Conservation (phyloP, 2,888 invertebrate species). For the Sesamia inferens region DNA sequence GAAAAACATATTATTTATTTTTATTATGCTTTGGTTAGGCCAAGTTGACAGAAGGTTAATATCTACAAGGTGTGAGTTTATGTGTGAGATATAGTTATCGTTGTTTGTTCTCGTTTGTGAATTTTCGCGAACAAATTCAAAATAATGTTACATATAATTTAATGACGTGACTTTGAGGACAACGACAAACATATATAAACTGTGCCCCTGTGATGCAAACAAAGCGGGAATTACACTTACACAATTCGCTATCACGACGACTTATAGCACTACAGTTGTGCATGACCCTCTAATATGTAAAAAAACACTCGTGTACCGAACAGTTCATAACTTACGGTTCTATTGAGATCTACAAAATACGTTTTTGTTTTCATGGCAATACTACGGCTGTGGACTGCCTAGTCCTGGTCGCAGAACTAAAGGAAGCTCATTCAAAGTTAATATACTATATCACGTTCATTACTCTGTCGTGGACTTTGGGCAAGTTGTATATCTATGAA, state of each 20-base stretch:
- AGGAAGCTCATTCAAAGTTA: slow-evolving; percentile 7
- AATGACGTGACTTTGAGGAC: not conserved
- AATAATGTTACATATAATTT: not conserved
- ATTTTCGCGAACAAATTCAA: not conserved
- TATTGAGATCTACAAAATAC: slow-evolving; percentile 86
- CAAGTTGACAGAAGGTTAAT: not conserved
- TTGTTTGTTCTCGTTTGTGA: not conserved
- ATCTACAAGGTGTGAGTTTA: not conserved
- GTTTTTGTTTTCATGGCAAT: slow-evolving; percentile 79
- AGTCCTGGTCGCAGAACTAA: slow-evolving; percentile 23
- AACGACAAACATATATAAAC: slow-evolving; percentile 37
- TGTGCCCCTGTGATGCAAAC: slow-evolving; percentile 34
- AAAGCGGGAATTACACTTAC: slow-evolving; percentile 31
- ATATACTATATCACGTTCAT: slow-evolving; percentile 1
- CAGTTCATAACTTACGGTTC: slow-evolving; percentile 78
- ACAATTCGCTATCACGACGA: slow-evolving; percentile 71
- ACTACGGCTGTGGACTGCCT: slow-evolving; percentile 48
- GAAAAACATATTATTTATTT: slow-evolving; percentile 11
- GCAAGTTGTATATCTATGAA: slow-evolving; percentile 8
- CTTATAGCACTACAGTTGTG: slow-evolving; percentile 60
- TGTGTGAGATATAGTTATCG: not conserved
- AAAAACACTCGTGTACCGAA: slow-evolving; percentile 65
- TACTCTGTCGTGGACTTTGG: slow-evolving; percentile 2
- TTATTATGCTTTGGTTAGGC: slow-evolving; percentile 7
- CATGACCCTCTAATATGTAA: slow-evolving; percentile 54